Percentiles rank a stretch among this genome's conserved stretches.
phyloP scores from a whole-genome alignment of 1,140 invertebrate genomes.

The Leguminivora glycinivorella region DNA sequence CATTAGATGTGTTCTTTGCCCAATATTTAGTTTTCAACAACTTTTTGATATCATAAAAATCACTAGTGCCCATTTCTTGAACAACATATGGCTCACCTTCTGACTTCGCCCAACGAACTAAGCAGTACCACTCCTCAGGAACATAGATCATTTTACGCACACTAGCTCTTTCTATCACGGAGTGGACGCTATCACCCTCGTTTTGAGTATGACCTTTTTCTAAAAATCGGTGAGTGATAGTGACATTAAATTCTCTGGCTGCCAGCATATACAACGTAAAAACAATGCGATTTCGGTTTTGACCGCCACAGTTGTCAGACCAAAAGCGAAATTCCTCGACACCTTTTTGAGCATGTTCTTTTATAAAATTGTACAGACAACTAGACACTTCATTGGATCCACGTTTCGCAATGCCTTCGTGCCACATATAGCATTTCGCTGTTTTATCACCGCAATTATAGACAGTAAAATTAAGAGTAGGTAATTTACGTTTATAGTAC shows the following conservation, averaged over 20 bases:
- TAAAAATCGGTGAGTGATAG: slow-evolving; percentile 10
- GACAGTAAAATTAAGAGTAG: too few relatives aligned
- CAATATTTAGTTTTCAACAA: neutral
- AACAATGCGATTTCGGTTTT: too few relatives aligned
- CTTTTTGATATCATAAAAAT: too few relatives aligned
- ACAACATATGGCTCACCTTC: neutral
- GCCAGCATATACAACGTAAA: neutral
- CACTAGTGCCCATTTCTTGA: too few relatives aligned
- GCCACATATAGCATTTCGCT: too few relatives aligned
- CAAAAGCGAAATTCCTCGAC: too few relatives aligned
- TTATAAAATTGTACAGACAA: too few relatives aligned
- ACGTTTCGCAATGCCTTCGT: neutral
- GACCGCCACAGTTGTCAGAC: too few relatives aligned
- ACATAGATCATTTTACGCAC: neutral
- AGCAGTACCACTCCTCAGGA: slow-evolving; percentile 11
- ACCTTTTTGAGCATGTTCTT: too few relatives aligned
- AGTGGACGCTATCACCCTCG: neutral
- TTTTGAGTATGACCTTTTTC: neutral
- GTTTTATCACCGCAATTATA: too few relatives aligned
- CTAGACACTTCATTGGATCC: too few relatives aligned
- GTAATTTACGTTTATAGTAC: too few relatives aligned
- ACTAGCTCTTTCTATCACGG: neutral
- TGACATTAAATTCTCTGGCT: slow-evolving; percentile 8
- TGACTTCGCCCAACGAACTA: slow-evolving; percentile 3
- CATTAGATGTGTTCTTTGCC: neutral